phyloP scores from a whole-genome alignment of 2,888 invertebrate genomes.

The Ischnura elegans region DNA sequence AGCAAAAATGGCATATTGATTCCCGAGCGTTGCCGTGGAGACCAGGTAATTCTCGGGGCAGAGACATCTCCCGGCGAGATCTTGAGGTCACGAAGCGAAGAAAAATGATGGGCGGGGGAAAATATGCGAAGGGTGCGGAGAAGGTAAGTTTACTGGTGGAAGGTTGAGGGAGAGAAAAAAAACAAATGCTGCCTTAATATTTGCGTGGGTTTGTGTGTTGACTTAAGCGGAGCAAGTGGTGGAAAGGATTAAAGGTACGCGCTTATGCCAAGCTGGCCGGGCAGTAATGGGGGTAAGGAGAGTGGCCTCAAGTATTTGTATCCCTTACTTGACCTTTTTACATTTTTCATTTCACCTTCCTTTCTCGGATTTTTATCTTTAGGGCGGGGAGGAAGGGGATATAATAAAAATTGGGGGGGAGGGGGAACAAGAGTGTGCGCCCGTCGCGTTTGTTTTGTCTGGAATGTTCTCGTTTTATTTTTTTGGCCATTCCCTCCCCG shows the following conservation, averaged over 20 bases:
- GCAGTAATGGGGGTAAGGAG: not conserved
- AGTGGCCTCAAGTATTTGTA: not conserved
- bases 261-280: not conserved
- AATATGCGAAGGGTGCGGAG: not conserved
- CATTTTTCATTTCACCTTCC: slow-evolving; percentile 61
- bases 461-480: not conserved
- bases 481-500: not conserved
- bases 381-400: not conserved
- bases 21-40: slow-evolving; percentile 57
- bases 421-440: not conserved
- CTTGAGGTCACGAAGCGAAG: slow-evolving; percentile 64
- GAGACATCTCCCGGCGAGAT: slow-evolving; percentile 63
- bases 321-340: slow-evolving; percentile 62
- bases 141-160: not conserved
- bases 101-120: slow-evolving; percentile 25
- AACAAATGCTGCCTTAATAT: not conserved
- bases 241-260: not conserved
- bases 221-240: not conserved
- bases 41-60: slow-evolving; percentile 48
- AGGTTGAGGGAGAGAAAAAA: not conserved
- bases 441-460: slow-evolving; percentile 55
- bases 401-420: too few relatives aligned
- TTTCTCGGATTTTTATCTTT: slow-evolving; percentile 49
- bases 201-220: not conserved
- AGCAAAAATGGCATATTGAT: slow-evolving; percentile 62